These are phyloP conservation scores for Candidula unifasciata DNA, from an alignment of 2,888 invertebrate species.

Conservation along the genomic window DNA sequence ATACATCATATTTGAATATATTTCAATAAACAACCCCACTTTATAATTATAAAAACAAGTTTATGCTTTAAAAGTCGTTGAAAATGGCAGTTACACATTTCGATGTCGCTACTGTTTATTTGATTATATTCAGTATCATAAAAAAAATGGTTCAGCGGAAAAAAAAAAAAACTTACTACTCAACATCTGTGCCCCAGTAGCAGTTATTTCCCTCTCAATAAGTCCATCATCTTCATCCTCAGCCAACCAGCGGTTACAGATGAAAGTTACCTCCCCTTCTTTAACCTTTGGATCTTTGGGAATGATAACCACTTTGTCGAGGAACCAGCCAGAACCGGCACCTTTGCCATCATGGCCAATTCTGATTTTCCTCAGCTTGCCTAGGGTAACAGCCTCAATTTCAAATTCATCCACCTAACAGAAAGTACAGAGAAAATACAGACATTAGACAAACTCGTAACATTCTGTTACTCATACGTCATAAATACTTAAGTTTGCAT, in stretches of 20 bases:
- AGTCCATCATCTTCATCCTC: conserved; percentile 77
- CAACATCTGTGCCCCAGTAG: conserved; percentile 75
- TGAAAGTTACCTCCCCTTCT: conserved; percentile 45
- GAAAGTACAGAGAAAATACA: not conserved
- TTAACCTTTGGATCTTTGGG: conserved; percentile 59
- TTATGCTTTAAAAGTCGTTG: no score
- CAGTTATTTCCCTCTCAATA: conserved; percentile 77
- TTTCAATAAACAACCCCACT: no score
- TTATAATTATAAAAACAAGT: no score
- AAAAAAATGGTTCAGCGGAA: no score
- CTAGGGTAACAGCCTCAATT: conserved; percentile 77
- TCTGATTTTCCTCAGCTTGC: conserved; percentile 75
- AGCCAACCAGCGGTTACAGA: conserved; percentile 75
- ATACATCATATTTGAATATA: no score
- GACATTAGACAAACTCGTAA: no score
- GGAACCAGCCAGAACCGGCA: conserved; percentile 76
- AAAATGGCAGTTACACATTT: no score
- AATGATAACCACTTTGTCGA: conserved; percentile 75
- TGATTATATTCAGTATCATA: no score
- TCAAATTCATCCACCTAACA: conserved; percentile 76
- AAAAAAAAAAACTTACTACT: conserved; percentile 66
- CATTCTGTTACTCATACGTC: no score
- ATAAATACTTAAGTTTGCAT: no score
- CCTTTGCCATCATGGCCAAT: conserved; percentile 77
- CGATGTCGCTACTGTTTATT: no score